phyloP scores from a whole-genome alignment of 1,140 invertebrate genomes.

The Belonocnema kinseyi region DNA sequence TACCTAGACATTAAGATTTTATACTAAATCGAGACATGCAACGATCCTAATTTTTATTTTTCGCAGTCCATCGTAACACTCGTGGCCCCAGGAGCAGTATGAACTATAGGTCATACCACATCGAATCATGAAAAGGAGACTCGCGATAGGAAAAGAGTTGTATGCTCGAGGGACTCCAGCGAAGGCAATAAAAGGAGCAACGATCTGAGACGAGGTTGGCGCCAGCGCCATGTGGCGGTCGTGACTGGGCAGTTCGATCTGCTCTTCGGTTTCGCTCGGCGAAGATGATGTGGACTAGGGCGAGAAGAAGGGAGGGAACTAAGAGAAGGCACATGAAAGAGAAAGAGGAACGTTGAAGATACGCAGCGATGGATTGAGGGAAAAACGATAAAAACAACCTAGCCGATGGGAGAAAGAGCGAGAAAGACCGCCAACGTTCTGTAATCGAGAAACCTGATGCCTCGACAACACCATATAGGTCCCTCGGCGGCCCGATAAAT shows the following conservation, averaged over 20 bases:
- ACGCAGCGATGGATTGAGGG: background rate
- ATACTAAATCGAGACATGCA: background rate
- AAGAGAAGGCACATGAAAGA: conserved; percentile 23
- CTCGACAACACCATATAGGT: conserved; percentile 27
- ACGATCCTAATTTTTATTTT: too few relatives aligned
- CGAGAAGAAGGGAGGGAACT: conserved; percentile 31
- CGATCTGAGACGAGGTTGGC: conserved; percentile 16
- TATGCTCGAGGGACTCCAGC: background rate
- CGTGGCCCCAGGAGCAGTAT: too few relatives aligned
- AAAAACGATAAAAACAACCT: conserved; percentile 3
- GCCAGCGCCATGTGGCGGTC: conserved; percentile 26
- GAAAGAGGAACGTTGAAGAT: conserved; percentile 26
- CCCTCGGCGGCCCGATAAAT: background rate
- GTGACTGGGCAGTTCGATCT: background rate
- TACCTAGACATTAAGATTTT: background rate
- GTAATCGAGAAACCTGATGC: conserved; percentile 27
- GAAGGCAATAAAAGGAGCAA: conserved; percentile 20
- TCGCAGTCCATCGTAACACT: too few relatives aligned
- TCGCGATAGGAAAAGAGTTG: background rate
- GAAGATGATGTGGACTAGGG: conserved; percentile 12
- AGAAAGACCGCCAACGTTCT: conserved; percentile 29
- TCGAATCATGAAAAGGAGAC: background rate
- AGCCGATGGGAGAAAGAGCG: conserved; percentile 14
- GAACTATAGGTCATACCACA: background rate
- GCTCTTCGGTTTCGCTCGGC: background rate